Percentiles rank a stretch among this genome's conserved stretches.
These are phyloP conservation scores for Trichechus manatus DNA, from an alignment of 2,113 vertebrate species.

Conservation along the genomic window DNA sequence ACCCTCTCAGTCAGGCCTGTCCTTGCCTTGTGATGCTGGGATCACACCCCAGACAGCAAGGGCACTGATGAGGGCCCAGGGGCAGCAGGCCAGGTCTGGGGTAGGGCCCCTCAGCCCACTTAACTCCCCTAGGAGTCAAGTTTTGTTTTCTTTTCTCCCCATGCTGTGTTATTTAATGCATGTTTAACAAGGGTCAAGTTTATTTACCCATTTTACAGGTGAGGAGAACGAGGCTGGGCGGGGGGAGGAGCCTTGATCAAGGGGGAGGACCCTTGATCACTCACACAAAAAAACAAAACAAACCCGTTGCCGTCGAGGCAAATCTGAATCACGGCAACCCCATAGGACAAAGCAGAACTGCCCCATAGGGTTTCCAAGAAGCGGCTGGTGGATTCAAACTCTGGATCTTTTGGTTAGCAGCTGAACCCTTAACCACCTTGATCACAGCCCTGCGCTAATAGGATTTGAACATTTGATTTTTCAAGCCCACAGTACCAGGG, in stretches of 20 bases:
- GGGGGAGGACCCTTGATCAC: no score
- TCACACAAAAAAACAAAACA: no score
- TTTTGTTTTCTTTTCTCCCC: not conserved
- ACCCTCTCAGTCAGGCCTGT: no score
- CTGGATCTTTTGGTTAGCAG: no score
- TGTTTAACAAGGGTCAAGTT: not conserved
- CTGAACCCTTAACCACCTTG: not conserved
- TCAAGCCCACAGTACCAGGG: rapidly evolving
- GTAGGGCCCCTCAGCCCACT: not conserved
- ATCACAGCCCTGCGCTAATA: not conserved
- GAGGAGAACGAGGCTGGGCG: not conserved
- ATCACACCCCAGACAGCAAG: not conserved
- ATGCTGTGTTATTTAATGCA: not conserved
- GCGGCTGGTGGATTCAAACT: no score
- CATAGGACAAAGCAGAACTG: no score
- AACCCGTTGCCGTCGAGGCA: no score
- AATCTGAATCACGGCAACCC: no score
- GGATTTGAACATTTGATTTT: not conserved
- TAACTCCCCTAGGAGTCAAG: not conserved
- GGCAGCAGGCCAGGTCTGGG: not conserved
- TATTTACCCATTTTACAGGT: not conserved
- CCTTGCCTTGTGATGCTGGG: not conserved
- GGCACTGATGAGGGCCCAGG: not conserved
- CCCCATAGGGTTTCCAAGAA: no score
- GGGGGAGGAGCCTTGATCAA: no score